Conservation (phyloP, 2,797 vertebrate genomes). For the Parotocinclus haroldoi region DNA sequence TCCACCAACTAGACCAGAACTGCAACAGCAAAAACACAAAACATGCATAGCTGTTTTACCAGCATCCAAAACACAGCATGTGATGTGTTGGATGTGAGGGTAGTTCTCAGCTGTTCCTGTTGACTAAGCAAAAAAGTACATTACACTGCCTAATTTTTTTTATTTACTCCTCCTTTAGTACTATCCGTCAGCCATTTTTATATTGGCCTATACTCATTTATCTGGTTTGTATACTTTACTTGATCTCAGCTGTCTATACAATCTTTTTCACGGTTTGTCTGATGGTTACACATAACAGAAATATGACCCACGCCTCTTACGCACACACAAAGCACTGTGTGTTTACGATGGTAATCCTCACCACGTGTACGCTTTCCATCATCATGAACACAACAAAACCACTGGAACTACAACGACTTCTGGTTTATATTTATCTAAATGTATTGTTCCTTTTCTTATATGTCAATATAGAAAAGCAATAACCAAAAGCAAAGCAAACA, state of each 20-base stretch:
- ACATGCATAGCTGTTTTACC: too few species aligned
- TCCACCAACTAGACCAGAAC: too few species aligned
- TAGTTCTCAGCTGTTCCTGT: too few species aligned
- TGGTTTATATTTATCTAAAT: too few species aligned
- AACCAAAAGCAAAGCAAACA: too few species aligned
- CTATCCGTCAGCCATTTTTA: slow-evolving; percentile 20
- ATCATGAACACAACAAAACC: slow-evolving; percentile 21
- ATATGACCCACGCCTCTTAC: background rate
- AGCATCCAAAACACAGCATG: too few species aligned
- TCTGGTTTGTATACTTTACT: slow-evolving; percentile 22
- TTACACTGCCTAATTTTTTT: slow-evolving; percentile 14
- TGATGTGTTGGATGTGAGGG: too few species aligned
- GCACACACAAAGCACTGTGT: background rate
- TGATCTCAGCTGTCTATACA: background rate
- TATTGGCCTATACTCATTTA: slow-evolving; percentile 1
- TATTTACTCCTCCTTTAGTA: background rate
- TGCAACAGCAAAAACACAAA: too few species aligned
- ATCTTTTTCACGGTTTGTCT: slow-evolving; percentile 15
- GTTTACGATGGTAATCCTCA: slow-evolving; percentile 33
- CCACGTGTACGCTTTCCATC: background rate
- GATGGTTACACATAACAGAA: slow-evolving; percentile 10
- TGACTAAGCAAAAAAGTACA: too few species aligned
- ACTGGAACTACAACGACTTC: background rate
- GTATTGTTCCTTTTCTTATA: too few species aligned
- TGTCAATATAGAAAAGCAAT: too few species aligned